A percentile compares a stretch with the other conserved stretches of the same genome.
Evolutionary conservation across 2,113 vertebrate genomes (phyloP).

Genomic region (Spheniscus mendiculus): DNA sequence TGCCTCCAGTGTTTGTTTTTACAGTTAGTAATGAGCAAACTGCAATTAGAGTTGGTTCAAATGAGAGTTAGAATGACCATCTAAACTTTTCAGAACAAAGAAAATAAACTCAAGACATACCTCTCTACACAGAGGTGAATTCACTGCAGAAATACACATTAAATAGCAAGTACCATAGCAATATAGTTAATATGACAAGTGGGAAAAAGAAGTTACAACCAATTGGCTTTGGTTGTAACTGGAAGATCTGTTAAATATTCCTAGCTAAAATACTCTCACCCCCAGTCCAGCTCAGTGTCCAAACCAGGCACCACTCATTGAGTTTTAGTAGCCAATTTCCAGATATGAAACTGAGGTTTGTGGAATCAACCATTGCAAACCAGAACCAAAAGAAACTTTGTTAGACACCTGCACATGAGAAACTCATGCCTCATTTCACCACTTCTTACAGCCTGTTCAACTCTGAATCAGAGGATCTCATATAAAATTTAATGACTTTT

Average conservation of each 20-base stretch:
- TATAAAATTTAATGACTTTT: not conserved
- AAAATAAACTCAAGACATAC: not conserved
- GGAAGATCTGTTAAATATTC: not conserved
- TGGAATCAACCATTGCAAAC: not conserved
- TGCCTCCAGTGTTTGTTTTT: not conserved
- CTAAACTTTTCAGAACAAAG: not conserved
- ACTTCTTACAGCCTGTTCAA: not conserved
- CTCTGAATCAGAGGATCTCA: not conserved
- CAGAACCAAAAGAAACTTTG: not conserved
- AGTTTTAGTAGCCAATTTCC: not conserved
- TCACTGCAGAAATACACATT: not conserved
- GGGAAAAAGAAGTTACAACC: not conserved
- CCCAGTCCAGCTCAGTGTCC: not conserved
- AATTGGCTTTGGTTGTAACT: not conserved
- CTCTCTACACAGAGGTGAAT: not conserved
- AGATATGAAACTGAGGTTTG: not conserved
- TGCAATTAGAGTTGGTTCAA: not conserved
- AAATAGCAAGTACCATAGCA: not conserved
- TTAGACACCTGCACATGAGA: not conserved
- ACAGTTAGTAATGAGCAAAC: not conserved
- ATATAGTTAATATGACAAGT: not conserved
- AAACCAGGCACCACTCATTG: not conserved
- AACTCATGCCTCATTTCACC: not conserved
- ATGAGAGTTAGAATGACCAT: not conserved
- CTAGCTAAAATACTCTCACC: not conserved